phyloP scores from a whole-genome alignment of 2,113 vertebrate genomes.

The Diphyllodes magnificus region DNA sequence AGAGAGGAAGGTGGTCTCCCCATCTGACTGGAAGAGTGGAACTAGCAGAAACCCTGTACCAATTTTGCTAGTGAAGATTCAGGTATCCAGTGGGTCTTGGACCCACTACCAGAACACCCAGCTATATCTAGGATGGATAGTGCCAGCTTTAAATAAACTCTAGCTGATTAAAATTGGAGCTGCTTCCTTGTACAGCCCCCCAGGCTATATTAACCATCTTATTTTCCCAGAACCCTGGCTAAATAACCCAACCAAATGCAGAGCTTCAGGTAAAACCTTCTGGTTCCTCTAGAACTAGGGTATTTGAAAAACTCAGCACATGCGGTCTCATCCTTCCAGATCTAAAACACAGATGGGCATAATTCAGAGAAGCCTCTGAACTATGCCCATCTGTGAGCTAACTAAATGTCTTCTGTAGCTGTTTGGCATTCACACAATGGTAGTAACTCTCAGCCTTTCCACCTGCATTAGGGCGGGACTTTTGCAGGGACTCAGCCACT shows the following conservation, averaged over 20 bases:
- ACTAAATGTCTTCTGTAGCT: neutral
- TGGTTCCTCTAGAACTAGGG: neutral
- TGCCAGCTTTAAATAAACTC: neutral
- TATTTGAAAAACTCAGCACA: neutral
- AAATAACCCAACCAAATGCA: neutral
- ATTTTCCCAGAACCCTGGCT: neutral
- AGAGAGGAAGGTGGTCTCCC: neutral
- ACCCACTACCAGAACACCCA: neutral
- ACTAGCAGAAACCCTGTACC: neutral
- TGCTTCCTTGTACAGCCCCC: neutral
- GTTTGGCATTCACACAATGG: neutral
- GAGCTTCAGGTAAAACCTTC: neutral
- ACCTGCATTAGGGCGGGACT: neutral
- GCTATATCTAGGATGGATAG: neutral
- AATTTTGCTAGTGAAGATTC: neutral
- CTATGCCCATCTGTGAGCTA: neutral
- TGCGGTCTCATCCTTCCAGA: neutral
- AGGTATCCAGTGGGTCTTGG: neutral
- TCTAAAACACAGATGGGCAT: neutral
- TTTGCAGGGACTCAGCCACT: neutral
- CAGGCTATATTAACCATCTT: neutral
- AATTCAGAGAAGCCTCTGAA: neutral
- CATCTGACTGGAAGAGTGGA: neutral
- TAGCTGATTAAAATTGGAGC: neutral
- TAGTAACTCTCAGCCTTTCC: neutral